Percentiles rank a stretch among this genome's conserved stretches.
Conservation (phyloP, 2,888 invertebrate genomes). For the Calameuta pallipes region DNA sequence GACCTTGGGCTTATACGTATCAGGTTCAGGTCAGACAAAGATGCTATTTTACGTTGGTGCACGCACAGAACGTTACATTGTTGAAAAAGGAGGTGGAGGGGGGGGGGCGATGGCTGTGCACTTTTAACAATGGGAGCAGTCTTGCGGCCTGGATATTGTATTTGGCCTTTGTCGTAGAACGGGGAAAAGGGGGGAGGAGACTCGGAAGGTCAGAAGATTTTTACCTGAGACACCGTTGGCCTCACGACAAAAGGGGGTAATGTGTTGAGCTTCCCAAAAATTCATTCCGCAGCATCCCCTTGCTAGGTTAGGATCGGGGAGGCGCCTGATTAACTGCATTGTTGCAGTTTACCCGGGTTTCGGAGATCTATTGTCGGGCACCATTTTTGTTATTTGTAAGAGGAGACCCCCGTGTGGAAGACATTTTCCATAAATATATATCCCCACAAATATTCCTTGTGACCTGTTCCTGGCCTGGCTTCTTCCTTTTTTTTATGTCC, state of each 20-base stretch:
- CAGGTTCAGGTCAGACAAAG: background rate
- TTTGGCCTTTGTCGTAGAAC: constrained; percentile 24
- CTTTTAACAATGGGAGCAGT: constrained; percentile 23
- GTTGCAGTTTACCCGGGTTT: constrained; percentile 38
- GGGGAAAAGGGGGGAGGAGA: constrained; percentile 24
- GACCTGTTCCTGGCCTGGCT: background rate
- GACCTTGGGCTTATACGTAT: constrained; percentile 20
- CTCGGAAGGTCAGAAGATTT: constrained; percentile 26
- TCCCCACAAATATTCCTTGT: background rate
- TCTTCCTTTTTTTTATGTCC: background rate
- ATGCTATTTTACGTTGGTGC: background rate
- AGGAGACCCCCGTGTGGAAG: background rate
- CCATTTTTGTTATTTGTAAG: background rate
- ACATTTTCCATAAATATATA: background rate
- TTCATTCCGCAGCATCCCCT: background rate
- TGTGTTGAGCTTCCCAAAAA: constrained; percentile 27
- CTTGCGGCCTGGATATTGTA: constrained; percentile 11
- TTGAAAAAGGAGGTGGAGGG: constrained; percentile 3
- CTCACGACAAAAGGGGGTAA: constrained; percentile 25
- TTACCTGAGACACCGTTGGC: constrained; percentile 33
- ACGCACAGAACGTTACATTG: constrained; percentile 33
- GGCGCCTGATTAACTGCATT: constrained; percentile 55
- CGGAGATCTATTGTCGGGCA: background rate
- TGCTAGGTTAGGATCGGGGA: constrained; percentile 9
- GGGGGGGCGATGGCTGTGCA: background rate